Base-by-base conservation (phyloP, 2,113 vertebrate species). In the Terrapene triunguis region DNA sequence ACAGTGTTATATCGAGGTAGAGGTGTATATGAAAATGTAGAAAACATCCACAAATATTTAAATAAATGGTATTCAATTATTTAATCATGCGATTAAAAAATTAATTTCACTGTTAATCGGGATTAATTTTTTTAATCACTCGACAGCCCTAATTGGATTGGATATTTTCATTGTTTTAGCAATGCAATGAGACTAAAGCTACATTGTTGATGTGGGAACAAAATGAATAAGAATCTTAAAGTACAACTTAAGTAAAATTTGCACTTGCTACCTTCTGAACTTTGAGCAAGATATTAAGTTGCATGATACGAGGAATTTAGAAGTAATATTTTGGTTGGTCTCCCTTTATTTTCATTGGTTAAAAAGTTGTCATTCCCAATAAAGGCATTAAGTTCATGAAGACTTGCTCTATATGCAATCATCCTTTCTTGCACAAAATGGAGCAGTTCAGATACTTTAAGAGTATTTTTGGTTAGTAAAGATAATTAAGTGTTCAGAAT, bases 391-490 rank as follows among this genome's bases (percentile, higher is more conserved):
- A 10, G 38, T 42, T 38, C 72, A 27, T 74, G 47, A 21, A 90
- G 54, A 14, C 32, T 59, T 89, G 3, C 79, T 79, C 44, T 83
- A 38, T 27, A 13, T 17, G 21, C 22, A 38, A 12, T 35, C 21
- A 24, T n/a, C 24, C 80, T 55, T 82, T 55, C 22, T 21, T 74
- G 24, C 10, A 38, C n/a, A 74, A 42, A 74, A 44, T 24, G 38
- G 72, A 74, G 17, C 38, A 10, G 9, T n/a, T 42, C 72, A 42
- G 72, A 42, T 44, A 25, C 19, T 69, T 38, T 55, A 47, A 22
- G 79, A 87, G n/a, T 17, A 6, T 14, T 82, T 0, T 0, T 82
- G 69, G 53, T 90, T 50, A 2, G 38, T 47, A 57, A 51, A 0
- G 5, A n/a, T 87, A 54, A 88, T 3, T 2, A 81, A 88, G 80